Evolutionary conservation across 2,797 vertebrate species (phyloP).

Genomic region (Xiphorhynchus erythropygius): DNA sequence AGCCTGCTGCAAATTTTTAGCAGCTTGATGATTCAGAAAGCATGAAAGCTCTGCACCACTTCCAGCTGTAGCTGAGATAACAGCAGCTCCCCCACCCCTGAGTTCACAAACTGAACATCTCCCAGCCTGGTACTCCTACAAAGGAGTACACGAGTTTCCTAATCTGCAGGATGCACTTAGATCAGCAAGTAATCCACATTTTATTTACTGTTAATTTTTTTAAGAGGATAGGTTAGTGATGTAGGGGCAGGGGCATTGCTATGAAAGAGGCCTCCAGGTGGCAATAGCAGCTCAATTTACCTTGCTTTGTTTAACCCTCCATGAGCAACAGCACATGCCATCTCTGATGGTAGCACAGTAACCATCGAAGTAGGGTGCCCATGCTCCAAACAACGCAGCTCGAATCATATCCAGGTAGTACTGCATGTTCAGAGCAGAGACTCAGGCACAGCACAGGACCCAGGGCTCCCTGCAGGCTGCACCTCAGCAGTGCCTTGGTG

Average conservation of each 20-base stretch:
- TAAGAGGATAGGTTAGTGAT: background rate
- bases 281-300: background rate
- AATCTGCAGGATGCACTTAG: background rate
- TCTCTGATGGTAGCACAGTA: background rate
- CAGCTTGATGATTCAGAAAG: background rate
- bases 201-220: background rate
- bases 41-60: background rate
- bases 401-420: background rate
- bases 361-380: background rate
- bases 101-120: background rate
- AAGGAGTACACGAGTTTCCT: background rate
- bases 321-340: rapidly evolving
- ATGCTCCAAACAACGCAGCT: background rate
- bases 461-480: background rate
- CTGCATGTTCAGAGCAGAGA: background rate
- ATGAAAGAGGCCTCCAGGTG: background rate
- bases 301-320: background rate
- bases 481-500: background rate
- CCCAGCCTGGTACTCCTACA: background rate
- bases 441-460: background rate
- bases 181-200: background rate
- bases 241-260: background rate
- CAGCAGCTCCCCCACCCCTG: background rate
- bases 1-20: background rate
- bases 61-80: background rate